Base-by-base conservation (phyloP, 1,140 invertebrate species). In the Tetramorium parvispinum region DNA sequence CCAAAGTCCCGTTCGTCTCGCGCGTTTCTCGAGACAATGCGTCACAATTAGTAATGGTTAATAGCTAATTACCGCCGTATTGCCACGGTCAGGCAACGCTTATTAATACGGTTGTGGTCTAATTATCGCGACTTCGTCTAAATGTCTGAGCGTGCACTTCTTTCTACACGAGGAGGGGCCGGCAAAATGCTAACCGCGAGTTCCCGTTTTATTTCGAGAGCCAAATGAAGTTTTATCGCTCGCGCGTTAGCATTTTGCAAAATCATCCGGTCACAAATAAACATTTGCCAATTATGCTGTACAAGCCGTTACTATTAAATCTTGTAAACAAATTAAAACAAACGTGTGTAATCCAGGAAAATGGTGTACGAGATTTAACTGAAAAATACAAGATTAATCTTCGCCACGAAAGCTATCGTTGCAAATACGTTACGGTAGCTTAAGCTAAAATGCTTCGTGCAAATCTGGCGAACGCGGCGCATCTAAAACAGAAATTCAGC, bases 21-120 rank as follows among this genome's bases (percentile, higher is more conserved):
- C 8, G 18, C 32, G 37, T n/a, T 57, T 70, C 51, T 53, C 70
- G 66, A 89, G 57, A 87, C 82, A 46, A 79, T 63, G 65, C 66
- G 16, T 83, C 51, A 86, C 82, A 78, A 88, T 90, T 90, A 90
- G 76, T 77, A 40, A 81, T 63, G 57, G 76, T 90, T 91, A 91
- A 92, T 92, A 75, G 85, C 75, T 92, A 93, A 93, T 93, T 93
- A 91, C 85, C 85, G 65, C 73, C 85, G 76, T 91, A 79, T 90
- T 90, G 89, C 79, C 59, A 89, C 91, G 92, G 89, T 93, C 88
- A 89, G 91, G 87, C 85, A 90, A 86, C 88, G 91, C 89, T 93
- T 92, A 93, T 94, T 94, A 94, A 87, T 90, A 66, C 92, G 83
- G 93, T 94, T 89, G 83, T 92, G 93, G 91, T 94, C 93, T 93